Conservation (phyloP, 1,140 invertebrate genomes). For the Stegodyphus dumicola region DNA sequence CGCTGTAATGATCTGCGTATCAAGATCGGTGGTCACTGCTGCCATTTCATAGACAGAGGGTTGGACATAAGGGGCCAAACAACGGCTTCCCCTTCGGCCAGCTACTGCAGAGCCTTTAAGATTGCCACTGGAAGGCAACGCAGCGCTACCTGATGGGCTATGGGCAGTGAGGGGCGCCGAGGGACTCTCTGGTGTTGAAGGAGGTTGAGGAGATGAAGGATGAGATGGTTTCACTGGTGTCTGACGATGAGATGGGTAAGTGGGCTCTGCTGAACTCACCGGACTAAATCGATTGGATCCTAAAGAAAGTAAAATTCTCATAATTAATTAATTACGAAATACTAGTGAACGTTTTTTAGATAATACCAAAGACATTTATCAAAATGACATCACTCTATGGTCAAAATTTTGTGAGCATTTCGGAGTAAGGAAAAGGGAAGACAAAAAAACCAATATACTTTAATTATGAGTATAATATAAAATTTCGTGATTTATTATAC, state of each 20-base stretch:
- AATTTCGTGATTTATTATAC: too few species aligned
- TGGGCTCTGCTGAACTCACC: slow-evolving; percentile 51
- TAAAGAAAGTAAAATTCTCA: background rate
- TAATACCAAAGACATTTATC: background rate
- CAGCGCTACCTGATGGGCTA: slow-evolving; percentile 74
- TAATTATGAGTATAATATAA: too few species aligned
- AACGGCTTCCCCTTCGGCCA: slow-evolving; percentile 26
- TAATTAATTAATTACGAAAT: background rate
- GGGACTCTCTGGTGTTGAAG: slow-evolving; percentile 39
- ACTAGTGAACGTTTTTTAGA: background rate
- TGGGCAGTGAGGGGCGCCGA: slow-evolving; percentile 25
- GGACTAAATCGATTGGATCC: slow-evolving; percentile 41
- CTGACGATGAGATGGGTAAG: slow-evolving; percentile 47
- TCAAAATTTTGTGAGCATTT: too few species aligned
- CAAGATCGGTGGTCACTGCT: slow-evolving; percentile 93
- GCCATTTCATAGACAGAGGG: slow-evolving; percentile 94
- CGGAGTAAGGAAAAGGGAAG: too few species aligned
- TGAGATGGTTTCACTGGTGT: slow-evolving; percentile 35
- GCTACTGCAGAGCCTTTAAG: background rate
- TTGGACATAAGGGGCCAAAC: slow-evolving; percentile 61
- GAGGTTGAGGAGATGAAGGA: slow-evolving; percentile 49
- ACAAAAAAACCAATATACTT: too few species aligned
- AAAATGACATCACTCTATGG: too few species aligned
- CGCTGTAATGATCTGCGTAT: slow-evolving; percentile 95
- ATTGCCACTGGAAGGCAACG: slow-evolving; percentile 30